Base-by-base conservation (phyloP, 2,888 invertebrate genomes). In the Hydropsyche betteni region DNA sequence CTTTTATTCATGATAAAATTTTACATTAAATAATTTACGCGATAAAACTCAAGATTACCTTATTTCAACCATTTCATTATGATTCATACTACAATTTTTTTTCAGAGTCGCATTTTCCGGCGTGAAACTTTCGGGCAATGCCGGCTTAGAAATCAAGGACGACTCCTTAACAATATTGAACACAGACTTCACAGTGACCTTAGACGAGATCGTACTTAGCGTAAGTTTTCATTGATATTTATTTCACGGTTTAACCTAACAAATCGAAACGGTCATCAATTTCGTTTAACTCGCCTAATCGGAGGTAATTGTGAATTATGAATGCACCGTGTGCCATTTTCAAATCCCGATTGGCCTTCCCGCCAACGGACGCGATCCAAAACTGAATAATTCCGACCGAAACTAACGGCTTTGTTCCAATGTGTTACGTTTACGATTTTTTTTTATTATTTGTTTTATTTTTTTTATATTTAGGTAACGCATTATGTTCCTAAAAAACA, bases 131-230 rank as follows among this genome's bases (percentile, higher is more conserved):
- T 86, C 86, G 81, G 90, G 90, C 24, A 85, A 84, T 80, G 86
- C 89, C n/a, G 90, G 90, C 7, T 82, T 90, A 51, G 83, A 86
- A 44, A 82, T 89, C 69, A 85, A 86, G 71, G 89, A 89, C 69
- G 90, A 90, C 80, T 88, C 88, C 0, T 87, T 87, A 80, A 85
- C 88, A 6, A 87, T 87, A 64, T 85, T 88, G 80, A 90, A 90
- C 81, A 89, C 89, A 71, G 87, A 88, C 69, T 85, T 90, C 58
- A 85, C 86, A 75, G 89, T 89, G 79, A 82, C 81, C 44, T 87
- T 88, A 76, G 87, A 87, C 76, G 88, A 88, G 82, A 87, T 89
- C 1, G 82, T 87, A 76, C 86, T 89, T 10, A 88, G 87, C 84
- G 90, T 90, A 84, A 84, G 80, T 81, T 24, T 61, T 72, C 33